Evolutionary conservation across 1,140 invertebrate species (phyloP).

Genomic region (Drosophila pruinosa): DNA sequence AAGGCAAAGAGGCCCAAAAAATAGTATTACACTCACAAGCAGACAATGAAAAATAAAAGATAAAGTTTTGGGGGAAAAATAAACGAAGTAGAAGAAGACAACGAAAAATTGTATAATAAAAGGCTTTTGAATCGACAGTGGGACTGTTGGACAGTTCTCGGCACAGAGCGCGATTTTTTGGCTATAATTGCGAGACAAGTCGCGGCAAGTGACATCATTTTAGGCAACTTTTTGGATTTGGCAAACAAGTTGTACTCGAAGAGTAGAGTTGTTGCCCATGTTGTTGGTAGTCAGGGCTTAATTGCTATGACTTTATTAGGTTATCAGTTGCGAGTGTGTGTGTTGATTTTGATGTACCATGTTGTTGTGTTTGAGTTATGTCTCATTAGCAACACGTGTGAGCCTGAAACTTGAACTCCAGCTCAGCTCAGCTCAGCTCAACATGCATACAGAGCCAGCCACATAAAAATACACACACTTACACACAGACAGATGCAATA

Average conservation of each 20-base stretch:
- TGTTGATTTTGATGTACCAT: conserved; percentile 30
- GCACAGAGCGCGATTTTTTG: conserved; percentile 35
- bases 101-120: conserved; percentile 63
- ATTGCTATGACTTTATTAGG: conserved; percentile 81
- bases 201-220: conserved; percentile 75
- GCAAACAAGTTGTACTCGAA: conserved; percentile 47
- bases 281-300: conserved; percentile 48
- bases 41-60: conserved; percentile 23
- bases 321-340: conserved; percentile 54
- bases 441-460: background rate
- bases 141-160: conserved; percentile 41
- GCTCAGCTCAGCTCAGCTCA: conserved; percentile 28
- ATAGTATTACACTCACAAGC: conserved; percentile 31
- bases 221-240: conserved; percentile 58
- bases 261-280: conserved; percentile 2
- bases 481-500: conserved; percentile 64
- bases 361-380: conserved; percentile 64
- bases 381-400: conserved; percentile 79
- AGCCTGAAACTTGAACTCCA: conserved; percentile 36
- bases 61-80: conserved; percentile 26
- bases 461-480: background rate
- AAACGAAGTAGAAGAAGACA: background rate
- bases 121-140: conserved; percentile 47
- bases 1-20: conserved; percentile 44
- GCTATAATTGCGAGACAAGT: conserved; percentile 65